Conservation (phyloP, 2,888 invertebrate genomes). For the Dendrolimus pini region DNA sequence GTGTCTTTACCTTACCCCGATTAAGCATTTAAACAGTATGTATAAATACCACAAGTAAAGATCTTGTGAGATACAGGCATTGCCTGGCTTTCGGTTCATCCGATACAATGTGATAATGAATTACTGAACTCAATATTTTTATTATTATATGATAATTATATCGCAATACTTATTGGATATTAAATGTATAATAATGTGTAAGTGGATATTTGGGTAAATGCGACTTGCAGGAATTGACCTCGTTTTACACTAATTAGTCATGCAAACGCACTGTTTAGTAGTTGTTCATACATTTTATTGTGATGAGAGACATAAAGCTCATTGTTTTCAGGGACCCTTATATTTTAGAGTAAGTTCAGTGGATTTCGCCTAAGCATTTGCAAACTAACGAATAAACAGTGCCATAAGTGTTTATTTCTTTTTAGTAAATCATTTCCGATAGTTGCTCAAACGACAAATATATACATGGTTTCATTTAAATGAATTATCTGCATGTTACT, state of each 20-base stretch:
- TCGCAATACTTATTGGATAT: not conserved
- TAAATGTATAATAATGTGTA: not conserved
- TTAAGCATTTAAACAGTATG: too few species aligned
- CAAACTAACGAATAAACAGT: slow-evolving; percentile 63
- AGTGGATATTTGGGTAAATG: not conserved
- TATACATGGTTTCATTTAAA: slow-evolving; percentile 21
- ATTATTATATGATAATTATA: not conserved
- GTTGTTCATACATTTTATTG: not conserved
- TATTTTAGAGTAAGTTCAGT: slow-evolving; percentile 33
- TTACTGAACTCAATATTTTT: not conserved
- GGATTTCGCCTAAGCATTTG: slow-evolving; percentile 23
- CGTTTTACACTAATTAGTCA: not conserved
- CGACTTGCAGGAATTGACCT: not conserved
- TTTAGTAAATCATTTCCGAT: slow-evolving; percentile 39
- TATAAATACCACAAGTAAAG: too few species aligned
- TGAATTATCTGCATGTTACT: slow-evolving; percentile 30
- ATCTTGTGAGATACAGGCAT: not conserved
- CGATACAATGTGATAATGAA: not conserved
- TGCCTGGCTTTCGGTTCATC: not conserved
- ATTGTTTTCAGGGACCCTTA: slow-evolving; percentile 25
- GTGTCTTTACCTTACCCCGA: too few species aligned
- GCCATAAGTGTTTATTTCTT: slow-evolving; percentile 57
- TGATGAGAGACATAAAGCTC: not conserved
- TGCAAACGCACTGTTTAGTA: not conserved
- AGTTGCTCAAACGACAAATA: slow-evolving; percentile 52